These are phyloP conservation scores for Fragum whitleyi DNA, from an alignment of 2,888 invertebrate genomes.

Conservation along the genomic window DNA sequence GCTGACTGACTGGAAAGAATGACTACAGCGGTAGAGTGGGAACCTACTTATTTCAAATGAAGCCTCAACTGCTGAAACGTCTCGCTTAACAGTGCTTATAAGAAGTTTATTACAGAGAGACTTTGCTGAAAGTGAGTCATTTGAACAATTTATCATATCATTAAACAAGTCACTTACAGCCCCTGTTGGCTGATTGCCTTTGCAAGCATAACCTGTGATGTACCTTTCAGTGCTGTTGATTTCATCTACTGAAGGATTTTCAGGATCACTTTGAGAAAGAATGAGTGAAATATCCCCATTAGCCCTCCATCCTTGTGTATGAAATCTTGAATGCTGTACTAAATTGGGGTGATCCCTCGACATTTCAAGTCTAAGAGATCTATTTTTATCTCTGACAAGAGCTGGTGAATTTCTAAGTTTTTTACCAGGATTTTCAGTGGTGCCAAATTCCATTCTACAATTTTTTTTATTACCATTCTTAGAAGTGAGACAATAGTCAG, in stretches of 20 bases:
- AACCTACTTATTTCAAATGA: conserved; percentile 43
- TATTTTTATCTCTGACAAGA: conserved; percentile 65
- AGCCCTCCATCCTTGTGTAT: conserved; percentile 69
- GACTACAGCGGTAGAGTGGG: conserved; percentile 61
- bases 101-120: conserved; percentile 59
- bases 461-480: conserved; percentile 10
- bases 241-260: conserved; percentile 64
- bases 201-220: conserved; percentile 65
- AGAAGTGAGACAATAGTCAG: conserved; percentile 45
- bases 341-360: conserved; percentile 65
- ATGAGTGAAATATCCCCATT: conserved; percentile 72
- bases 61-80: conserved; percentile 65
- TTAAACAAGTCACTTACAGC: conserved; percentile 59
- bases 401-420: conserved; percentile 33
- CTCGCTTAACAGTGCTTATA: conserved; percentile 64
- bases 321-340: conserved; percentile 66
- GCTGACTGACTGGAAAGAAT: conserved; percentile 59
- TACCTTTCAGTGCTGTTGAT: conserved; percentile 51
- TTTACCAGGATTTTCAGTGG: conserved; percentile 30
- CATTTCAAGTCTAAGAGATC: conserved; percentile 67
- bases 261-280: conserved; percentile 62
- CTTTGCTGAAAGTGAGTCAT: conserved; percentile 37
- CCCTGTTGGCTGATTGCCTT: conserved; percentile 66
- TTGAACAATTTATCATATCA: conserved; percentile 42
- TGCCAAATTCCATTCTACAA: conserved; percentile 67